A percentile compares a stretch with the other conserved stretches of the same genome.
These are phyloP conservation scores for Darevskia mixta DNA, from an alignment of 2,797 vertebrate species.

Conservation along the genomic window DNA sequence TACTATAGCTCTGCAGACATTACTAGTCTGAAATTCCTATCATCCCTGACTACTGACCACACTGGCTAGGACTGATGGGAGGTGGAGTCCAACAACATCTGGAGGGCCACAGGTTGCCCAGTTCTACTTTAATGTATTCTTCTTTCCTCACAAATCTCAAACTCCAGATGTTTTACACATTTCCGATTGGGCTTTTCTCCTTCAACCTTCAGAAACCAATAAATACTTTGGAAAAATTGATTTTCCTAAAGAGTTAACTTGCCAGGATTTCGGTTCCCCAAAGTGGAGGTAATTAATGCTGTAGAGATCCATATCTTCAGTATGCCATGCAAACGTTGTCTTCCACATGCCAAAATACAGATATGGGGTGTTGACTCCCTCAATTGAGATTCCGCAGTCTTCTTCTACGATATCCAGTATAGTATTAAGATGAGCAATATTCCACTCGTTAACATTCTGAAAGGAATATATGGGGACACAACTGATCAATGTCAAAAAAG, in stretches of 20 bases:
- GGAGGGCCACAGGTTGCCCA: background rate
- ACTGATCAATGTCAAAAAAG: slow-evolving; percentile 29
- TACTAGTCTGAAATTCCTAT: no score
- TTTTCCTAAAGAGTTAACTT: slow-evolving; percentile 73
- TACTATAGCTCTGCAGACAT: no score
- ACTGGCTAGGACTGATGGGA: background rate
- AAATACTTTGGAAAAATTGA: slow-evolving; percentile 15
- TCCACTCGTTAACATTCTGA: slow-evolving; percentile 94
- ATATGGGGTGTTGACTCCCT: slow-evolving; percentile 97
- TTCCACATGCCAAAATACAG: slow-evolving; percentile 99
- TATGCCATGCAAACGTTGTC: slow-evolving; percentile 98
- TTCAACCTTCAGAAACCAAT: slow-evolving; percentile 36
- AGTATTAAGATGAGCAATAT: slow-evolving; percentile 93
- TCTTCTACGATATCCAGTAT: slow-evolving; percentile 95
- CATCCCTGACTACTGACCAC: no score
- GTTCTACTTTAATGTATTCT: background rate
- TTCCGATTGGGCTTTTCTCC: no score
- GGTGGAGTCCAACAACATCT: background rate
- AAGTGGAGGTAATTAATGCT: slow-evolving; percentile 99
- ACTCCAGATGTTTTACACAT: no score
- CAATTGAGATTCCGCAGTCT: slow-evolving; percentile 95
- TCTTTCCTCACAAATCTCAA: background rate
- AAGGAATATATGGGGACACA: slow-evolving; percentile 54
- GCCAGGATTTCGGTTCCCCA: slow-evolving; percentile 98
- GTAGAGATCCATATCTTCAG: slow-evolving; percentile 99